Conservation (phyloP, 2,797 vertebrate genomes). For the Limnodromus scolopaceus region DNA sequence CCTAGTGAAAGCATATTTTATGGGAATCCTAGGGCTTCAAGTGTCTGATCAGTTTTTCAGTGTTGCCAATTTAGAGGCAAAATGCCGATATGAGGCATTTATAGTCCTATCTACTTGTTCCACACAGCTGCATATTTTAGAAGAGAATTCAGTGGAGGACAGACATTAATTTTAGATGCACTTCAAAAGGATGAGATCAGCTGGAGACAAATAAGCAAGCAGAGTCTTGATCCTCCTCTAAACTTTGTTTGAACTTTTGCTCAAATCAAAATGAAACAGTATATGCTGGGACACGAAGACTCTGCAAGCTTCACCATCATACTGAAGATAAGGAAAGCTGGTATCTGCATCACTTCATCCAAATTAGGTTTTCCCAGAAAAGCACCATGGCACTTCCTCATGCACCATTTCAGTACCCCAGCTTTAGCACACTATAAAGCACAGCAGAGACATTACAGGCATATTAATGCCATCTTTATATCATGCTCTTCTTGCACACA, state of each 20-base stretch:
- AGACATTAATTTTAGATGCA: conserved; percentile 33
- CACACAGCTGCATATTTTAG: neutral
- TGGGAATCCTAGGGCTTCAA: conserved; percentile 1
- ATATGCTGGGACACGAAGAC: neutral
- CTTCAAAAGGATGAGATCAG: conserved; percentile 40
- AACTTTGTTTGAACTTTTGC: conserved; percentile 23
- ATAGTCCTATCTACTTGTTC: neutral
- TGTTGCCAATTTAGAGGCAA: neutral
- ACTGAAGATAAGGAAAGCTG: neutral
- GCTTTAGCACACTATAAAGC: neutral
- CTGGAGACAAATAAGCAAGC: conserved; percentile 22
- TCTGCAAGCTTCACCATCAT: neutral
- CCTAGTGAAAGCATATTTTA: neutral
- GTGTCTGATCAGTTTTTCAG: neutral
- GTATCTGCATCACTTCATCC: neutral
- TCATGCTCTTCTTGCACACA: neutral
- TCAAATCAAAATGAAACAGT: neutral
- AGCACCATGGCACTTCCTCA: neutral
- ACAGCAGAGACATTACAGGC: neutral
- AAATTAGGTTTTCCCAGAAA: neutral
- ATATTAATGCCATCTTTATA: neutral
- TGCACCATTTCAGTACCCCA: neutral
- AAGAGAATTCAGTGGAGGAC: neutral
- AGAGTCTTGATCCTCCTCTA: conserved; percentile 10
- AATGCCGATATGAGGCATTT: neutral